A percentile compares a stretch with the other conserved stretches of the same genome.
Conservation (phyloP, 2,888 invertebrate genomes). For the Hypsopygia costalis region DNA sequence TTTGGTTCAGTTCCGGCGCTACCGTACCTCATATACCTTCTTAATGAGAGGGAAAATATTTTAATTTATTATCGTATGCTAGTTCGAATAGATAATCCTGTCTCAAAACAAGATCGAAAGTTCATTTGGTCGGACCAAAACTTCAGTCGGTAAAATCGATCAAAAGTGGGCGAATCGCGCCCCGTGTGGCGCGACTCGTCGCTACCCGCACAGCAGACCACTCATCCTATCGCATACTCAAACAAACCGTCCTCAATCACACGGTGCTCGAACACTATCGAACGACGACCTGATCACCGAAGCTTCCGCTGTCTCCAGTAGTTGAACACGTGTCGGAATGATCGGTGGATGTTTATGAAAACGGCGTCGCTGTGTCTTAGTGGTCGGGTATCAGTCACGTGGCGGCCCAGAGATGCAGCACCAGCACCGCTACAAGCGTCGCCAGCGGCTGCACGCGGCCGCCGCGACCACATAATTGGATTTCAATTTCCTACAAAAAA, state of each 20-base stretch:
- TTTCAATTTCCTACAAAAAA: conserved; percentile 82
- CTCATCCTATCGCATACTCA: conserved; percentile 31
- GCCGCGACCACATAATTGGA: conserved; percentile 82
- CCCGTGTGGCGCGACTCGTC: conserved; percentile 15
- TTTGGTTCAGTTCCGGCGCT: too few species aligned
- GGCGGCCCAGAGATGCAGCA: conserved; percentile 38
- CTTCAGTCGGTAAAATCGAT: conserved; percentile 77
- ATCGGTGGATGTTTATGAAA: background rate
- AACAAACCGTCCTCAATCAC: conserved; percentile 42
- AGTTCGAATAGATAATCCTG: conserved; percentile 69
- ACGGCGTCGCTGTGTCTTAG: conserved; percentile 13
- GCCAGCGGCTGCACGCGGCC: conserved; percentile 38
- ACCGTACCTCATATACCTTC: too few species aligned
- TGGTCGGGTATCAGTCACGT: conserved; percentile 58
- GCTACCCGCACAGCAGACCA: conserved; percentile 16
- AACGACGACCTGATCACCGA: conserved; percentile 31
- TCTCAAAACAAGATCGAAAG: conserved; percentile 74
- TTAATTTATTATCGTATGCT: conserved; percentile 58
- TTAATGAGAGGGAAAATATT: conserved; percentile 64
- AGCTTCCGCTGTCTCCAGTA: conserved; percentile 10
- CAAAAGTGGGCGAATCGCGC: conserved; percentile 56
- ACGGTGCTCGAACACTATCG: conserved; percentile 39
- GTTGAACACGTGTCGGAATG: background rate
- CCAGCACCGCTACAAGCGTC: conserved; percentile 37
- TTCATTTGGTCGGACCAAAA: conserved; percentile 80